Evolutionary conservation across 2,888 invertebrate species (phyloP).

Genomic region (Lydus trimaculatus): DNA sequence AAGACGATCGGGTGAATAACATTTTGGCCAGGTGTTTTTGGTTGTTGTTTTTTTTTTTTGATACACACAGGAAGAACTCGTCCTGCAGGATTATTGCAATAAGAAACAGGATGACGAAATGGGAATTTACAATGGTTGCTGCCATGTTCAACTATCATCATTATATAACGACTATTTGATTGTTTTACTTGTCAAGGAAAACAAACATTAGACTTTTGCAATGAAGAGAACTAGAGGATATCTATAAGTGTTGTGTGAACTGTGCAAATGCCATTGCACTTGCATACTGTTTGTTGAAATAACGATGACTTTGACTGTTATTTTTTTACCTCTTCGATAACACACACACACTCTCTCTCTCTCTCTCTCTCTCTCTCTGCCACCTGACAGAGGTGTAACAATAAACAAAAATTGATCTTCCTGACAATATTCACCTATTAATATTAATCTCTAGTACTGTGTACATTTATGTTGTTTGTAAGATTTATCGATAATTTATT

Average conservation of each 20-base stretch:
- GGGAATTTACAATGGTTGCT: not conserved
- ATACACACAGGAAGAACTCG: not conserved
- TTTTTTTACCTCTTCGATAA: too few relatives aligned
- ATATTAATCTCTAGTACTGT: not conserved
- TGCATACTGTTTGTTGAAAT: not conserved
- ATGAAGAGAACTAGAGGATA: not conserved
- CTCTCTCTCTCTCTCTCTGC: not conserved
- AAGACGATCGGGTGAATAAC: not conserved
- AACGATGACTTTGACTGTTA: too few relatives aligned
- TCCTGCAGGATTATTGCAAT: not conserved
- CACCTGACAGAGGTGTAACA: too few relatives aligned
- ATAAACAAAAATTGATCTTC: not conserved
- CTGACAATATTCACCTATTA: not conserved
- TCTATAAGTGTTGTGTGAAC: not conserved
- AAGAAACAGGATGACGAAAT: not conserved
- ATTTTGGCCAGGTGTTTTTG: not conserved
- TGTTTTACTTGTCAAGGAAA: not conserved
- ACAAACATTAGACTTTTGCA: not conserved
- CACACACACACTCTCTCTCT: too few relatives aligned
- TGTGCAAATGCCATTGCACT: not conserved
- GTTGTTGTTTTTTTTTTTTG: too few relatives aligned
- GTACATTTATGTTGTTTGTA: not conserved
- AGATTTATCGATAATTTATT: slow-evolving; percentile 2
- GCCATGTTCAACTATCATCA: not conserved
- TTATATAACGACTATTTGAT: not conserved